phyloP scores from a whole-genome alignment of 2,113 vertebrate species.

The Dissostichus mawsoni region DNA sequence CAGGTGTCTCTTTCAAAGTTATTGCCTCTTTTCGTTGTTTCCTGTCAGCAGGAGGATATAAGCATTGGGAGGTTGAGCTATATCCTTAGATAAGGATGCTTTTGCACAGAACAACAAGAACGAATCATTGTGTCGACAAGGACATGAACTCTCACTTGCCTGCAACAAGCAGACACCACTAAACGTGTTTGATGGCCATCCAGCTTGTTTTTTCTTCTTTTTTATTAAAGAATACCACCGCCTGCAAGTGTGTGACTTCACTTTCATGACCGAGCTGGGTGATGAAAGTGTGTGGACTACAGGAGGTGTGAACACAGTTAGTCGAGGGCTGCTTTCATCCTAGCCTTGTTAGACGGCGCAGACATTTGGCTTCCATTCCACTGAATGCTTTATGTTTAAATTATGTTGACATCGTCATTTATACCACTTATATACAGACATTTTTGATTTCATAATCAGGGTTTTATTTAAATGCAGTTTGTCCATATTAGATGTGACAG shows the following conservation, averaged over 20 bases:
- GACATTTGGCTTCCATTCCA: slow-evolving; percentile 10
- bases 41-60: not conserved
- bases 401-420: not conserved
- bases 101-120: slow-evolving; percentile 3
- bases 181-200: not conserved
- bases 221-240: slow-evolving; percentile 8
- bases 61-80: not conserved
- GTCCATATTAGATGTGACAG: not conserved
- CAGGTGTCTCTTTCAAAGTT: not conserved
- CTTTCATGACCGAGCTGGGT: slow-evolving; percentile 38
- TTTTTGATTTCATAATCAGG: not conserved
- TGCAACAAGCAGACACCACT: slow-evolving; percentile 4
- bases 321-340: slow-evolving; percentile 37
- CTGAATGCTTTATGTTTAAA: not conserved
- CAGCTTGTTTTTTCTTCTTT: slow-evolving; percentile 7
- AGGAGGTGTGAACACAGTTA: slow-evolving; percentile 36
- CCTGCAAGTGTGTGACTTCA: slow-evolving; percentile 25
- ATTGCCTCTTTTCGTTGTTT: slow-evolving; percentile 1
- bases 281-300: slow-evolving; percentile 36
- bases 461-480: no score
- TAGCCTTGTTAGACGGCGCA: slow-evolving; percentile 29
- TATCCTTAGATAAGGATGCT: slow-evolving; percentile 3
- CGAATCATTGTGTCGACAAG: not conserved
- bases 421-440: not conserved
- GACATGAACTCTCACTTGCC: slow-evolving; percentile 13